Base-by-base conservation (phyloP, 2,113 vertebrate genomes). In the Mirounga angustirostris region DNA sequence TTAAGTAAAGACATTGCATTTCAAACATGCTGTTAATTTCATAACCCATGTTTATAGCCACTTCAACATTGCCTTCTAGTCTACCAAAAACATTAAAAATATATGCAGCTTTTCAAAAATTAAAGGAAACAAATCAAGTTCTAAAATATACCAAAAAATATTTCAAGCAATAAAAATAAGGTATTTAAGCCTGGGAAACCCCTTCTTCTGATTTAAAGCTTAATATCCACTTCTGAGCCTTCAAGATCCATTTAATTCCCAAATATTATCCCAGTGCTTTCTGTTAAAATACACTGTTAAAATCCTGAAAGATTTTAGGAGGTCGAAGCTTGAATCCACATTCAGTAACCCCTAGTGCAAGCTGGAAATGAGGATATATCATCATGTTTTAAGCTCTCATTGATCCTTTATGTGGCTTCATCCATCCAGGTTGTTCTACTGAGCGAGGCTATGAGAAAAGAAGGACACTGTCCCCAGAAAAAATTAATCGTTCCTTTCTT, bases 211-310 rank as follows among this genome's bases (percentile, higher is more conserved):
- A 84, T 87, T 63, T 84, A 94, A 91, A 56, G 12, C 56, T 76
- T 89, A 58, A 46, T 96, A 50, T 54, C 3, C 15, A 73, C 30
- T 82, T 94, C 80, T 15, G n/a, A 92, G 16, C 52, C 52, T 95
- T 78, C 91, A 80, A 90, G 19, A 0, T 76, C 46, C 30, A 67
- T 85, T 91, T 97, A 89, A 84, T 92, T 91, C 50, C 36, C 43
- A 92, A 65, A 78, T 59, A 93, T 52, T 59, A 96, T 93, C n/a
- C 26, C 18, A 89, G 22, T 89, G 52, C 11, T 74, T 71, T 97
- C 16, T 54, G 13, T 33, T 46, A 46, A 46, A 21, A 19, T 71
- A 28, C 9, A 6, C 58, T 87, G 16, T 30, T 52, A 65, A 67
- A 94, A 74, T 36, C 59, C 13, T 81, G 22, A 84, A 74, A n/a